Base-by-base conservation (phyloP, 2,797 vertebrate species). In the Octomys mimax region DNA sequence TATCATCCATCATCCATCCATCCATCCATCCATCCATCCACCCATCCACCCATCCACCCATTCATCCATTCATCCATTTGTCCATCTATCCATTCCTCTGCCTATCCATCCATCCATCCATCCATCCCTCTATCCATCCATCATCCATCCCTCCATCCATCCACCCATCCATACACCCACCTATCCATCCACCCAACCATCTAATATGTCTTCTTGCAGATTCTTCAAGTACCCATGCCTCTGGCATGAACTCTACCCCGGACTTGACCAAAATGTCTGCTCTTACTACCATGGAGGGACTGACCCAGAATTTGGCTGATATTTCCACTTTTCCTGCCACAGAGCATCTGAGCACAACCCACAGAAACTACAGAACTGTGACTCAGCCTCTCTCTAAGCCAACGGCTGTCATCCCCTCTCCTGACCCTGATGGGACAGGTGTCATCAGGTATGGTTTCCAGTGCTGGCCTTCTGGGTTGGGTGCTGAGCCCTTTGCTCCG, bases 371-470 rank as follows among this genome's bases (percentile, higher is more conserved):
- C 64, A 52, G 18, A 16, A 33, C 81, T 3, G 28, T 33, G 36
- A 93, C 71, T n/a, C 78, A 31, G 57, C 2, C 24, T 10, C 0
- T 26, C 2, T 4, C 39, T 21, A 33, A 0, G 7, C 19, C 94
- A 46, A 33, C 89, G 57, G 10, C 8, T 46, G 28, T 26, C 3
- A 1, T 46, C 86, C 78, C 92, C 49, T 83, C 92, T 88, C 80
- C n/a, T 61, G 54, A 46, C 14, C 42, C 59, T 6, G 57, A 97
- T 5, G 61, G 9, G 77, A 80, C 31, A 14, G 1, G 10, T 31
- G 9, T 79, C 80, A 42, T 1, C 88, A 95, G 97, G 95, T 96
- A 91, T 49, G 68, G n/a, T 61, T 94, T 91, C 36, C 66, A 90
- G 46, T 57, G 39, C 82, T 71, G 52, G 85, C 49, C 10, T 61